Percentiles rank a stretch among this genome's conserved stretches.
Evolutionary conservation across 2,113 vertebrate genomes (phyloP).

Genomic region (Malurus alboscapulatus): DNA sequence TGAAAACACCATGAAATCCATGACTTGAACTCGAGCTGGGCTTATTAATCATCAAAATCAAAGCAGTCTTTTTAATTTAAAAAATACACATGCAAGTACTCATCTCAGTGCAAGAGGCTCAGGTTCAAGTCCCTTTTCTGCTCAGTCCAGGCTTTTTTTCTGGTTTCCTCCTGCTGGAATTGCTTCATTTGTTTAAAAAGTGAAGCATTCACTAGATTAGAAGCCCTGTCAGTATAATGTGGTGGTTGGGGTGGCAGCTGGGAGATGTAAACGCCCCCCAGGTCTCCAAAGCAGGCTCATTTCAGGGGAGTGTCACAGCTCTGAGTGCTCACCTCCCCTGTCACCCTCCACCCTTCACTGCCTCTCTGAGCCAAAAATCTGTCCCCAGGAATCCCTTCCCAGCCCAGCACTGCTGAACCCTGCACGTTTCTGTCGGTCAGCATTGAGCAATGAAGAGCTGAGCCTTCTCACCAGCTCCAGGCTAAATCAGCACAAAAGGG

Average conservation of each 20-base stretch:
- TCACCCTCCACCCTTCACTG: background rate
- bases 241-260: background rate
- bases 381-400: background rate
- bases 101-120: background rate
- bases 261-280: background rate
- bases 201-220: background rate
- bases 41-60: background rate
- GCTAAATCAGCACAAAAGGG: background rate
- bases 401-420: fast-evolving
- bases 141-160: background rate
- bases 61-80: background rate
- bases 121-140: background rate
- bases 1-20: background rate
- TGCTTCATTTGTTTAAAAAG: background rate
- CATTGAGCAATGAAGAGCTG: fast-evolving
- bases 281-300: background rate
- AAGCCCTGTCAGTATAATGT: background rate
- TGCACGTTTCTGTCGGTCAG: fast-evolving
- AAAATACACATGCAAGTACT: background rate
- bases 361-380: background rate
- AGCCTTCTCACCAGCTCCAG: background rate
- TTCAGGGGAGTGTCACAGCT: background rate
- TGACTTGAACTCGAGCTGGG: background rate
- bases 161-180: background rate
- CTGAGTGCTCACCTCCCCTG: fast-evolving